A percentile compares a stretch with the other conserved stretches of the same genome.
Conservation (phyloP, 2,888 invertebrate genomes). For the Drosophila putrida region DNA sequence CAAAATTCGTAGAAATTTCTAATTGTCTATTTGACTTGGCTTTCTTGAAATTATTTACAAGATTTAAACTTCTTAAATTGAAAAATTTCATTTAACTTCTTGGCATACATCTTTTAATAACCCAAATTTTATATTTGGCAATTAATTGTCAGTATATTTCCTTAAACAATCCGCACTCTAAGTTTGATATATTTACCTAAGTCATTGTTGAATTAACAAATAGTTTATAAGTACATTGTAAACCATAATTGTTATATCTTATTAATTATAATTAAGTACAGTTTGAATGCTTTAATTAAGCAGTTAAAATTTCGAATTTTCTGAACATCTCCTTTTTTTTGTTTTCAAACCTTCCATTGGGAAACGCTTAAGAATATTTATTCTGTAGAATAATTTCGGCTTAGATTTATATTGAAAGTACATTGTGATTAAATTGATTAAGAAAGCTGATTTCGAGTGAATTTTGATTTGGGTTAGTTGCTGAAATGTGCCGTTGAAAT, state of each 20-base stretch:
- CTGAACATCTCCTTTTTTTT: too few species aligned
- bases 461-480: conserved; percentile 24
- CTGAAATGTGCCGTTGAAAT: not conserved
- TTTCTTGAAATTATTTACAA: not conserved
- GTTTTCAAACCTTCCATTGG: too few species aligned
- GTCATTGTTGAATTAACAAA: too few species aligned
- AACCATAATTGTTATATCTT: too few species aligned
- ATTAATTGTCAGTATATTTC: too few species aligned
- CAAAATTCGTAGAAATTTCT: not conserved
- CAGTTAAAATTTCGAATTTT: not conserved
- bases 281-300: too few species aligned
- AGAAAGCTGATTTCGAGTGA: not conserved
- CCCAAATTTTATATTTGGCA: too few species aligned
- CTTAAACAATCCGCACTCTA: too few species aligned
- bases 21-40: not conserved
- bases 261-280: too few species aligned
- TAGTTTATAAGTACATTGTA: not conserved
- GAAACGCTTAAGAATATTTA: not conserved
- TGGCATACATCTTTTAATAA: too few species aligned
- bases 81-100: too few species aligned
- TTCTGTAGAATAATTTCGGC: not conserved
- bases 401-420: not conserved
- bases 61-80: not conserved
- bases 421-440: conserved; percentile 11
- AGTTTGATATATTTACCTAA: too few species aligned